Base-by-base conservation (phyloP, 2,888 invertebrate species). In the Epirrhoe tristata region DNA sequence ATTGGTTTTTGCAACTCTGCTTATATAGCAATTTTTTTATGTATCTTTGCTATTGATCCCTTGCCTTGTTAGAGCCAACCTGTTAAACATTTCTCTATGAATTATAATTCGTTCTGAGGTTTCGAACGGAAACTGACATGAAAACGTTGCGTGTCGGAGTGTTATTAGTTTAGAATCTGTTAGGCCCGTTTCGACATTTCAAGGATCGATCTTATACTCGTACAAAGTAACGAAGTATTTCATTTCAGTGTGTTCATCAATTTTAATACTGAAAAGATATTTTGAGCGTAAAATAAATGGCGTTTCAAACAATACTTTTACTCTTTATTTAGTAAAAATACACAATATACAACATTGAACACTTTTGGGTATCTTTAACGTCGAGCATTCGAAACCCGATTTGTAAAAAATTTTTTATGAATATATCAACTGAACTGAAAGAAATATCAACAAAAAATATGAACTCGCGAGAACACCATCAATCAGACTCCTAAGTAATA, bases 121-220 rank as follows among this genome's bases (percentile, higher is more conserved):
- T 51, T 61, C 3, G 46, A 64, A 51, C 64, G 64, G 68, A 68
- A 64, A 61, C 54, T 54, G 16, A 58, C 43, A 14, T 64, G 63
- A 61, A 61, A 68, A 63, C 63, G 54, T 64, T 48, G 64, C 64
- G 55, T 68, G 68, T 54, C 58, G 14, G 50, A 54, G 58, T 60
- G 43, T 61, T 63, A 60, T 60, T 67, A 67, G 63, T 63, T 66
- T 54, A 24, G 58, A 62, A 54, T 55, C 43, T 24, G 31, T 61
- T 58, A 14, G 24, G 46, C 7, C 67, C 6, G 31, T 53, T 57
- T 63, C 16, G 53, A 57, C 34, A 51, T 64, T 60, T 68, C 67
- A 63, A 67, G 63, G 63, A 46, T 53, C 64, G 50, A 50, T 14
- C 34, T 46, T 24, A 43, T 50, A 43, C 39, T 34, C 39, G 54